A percentile compares a stretch with the other conserved stretches of the same genome.
phyloP scores from a whole-genome alignment of 1,140 invertebrate species.

The Drosophila sp. region DNA sequence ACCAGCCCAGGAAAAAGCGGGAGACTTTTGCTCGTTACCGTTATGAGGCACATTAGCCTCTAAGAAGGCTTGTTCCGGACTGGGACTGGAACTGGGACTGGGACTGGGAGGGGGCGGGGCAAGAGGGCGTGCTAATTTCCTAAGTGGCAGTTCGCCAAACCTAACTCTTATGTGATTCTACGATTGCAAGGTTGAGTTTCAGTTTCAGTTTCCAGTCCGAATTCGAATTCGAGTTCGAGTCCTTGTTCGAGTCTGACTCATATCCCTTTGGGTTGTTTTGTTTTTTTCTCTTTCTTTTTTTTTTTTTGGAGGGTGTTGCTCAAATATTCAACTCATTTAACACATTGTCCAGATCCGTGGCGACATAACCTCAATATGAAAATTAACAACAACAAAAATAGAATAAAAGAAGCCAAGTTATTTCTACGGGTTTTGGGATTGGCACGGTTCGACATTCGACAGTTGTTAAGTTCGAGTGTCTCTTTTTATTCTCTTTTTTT shows the following conservation, averaged over 20 bases:
- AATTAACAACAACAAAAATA: constrained; percentile 34
- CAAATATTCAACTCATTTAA: constrained; percentile 74
- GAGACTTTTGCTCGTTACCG: constrained; percentile 9
- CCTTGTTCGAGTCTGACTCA: constrained; percentile 4
- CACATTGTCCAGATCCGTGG: constrained; percentile 68
- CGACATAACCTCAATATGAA: constrained; percentile 55
- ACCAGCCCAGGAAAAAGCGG: background rate
- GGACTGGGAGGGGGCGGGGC: constrained; percentile 1
- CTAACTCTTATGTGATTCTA: constrained; percentile 21
- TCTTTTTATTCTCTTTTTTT: constrained; percentile 22
- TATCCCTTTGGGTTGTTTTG: background rate
- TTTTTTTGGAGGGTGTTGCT: constrained; percentile 10
- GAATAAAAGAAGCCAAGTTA: constrained; percentile 29
- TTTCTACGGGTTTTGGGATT: constrained; percentile 15
- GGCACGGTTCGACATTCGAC: constrained; percentile 12
- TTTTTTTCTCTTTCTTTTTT: background rate
- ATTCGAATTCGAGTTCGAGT: background rate
- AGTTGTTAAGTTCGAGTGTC: background rate
- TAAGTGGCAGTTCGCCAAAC: constrained; percentile 36
- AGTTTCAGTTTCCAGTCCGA: background rate
- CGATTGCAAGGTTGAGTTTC: constrained; percentile 6
- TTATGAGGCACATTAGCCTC: constrained; percentile 26
- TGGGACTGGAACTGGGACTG: background rate
- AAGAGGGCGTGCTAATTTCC: constrained; percentile 41
- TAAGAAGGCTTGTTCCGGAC: background rate